Evolutionary conservation across 2,888 invertebrate species (phyloP).

Genomic region (Drymonia ruficornis): DNA sequence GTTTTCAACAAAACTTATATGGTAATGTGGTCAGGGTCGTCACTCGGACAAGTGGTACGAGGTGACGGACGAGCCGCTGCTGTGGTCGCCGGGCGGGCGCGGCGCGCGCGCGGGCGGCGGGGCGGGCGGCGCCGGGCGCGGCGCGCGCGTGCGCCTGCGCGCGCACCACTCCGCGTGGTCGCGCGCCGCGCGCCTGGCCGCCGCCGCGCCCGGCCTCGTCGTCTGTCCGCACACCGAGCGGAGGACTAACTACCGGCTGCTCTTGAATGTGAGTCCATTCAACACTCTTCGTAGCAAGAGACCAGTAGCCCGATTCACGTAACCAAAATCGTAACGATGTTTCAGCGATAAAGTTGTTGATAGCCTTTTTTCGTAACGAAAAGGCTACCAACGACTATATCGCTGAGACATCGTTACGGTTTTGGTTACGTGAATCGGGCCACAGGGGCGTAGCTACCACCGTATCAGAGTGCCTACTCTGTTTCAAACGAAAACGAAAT

Average conservation of each 20-base stretch:
- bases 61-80: constrained; percentile 86
- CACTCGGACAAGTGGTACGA: constrained; percentile 86
- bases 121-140: constrained; percentile 45
- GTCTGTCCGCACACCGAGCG: constrained; percentile 90
- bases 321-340: no score
- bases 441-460: no score
- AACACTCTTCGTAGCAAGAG: no score
- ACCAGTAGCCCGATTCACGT: no score
- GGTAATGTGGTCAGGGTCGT: constrained; percentile 76
- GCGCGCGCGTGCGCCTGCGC: constrained; percentile 46
- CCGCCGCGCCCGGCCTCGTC: constrained; percentile 90
- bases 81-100: constrained; percentile 77
- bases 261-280: constrained; percentile 81
- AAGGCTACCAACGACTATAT: no score
- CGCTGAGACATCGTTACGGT: no score
- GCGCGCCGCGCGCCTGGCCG: constrained; percentile 86
- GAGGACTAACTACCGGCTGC: constrained; percentile 88
- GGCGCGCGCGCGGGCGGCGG: constrained; percentile 59
- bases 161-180: constrained; percentile 61
- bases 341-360: no score
- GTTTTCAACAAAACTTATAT: no score
- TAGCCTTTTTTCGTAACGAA: no score
- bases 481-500: no score
- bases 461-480: no score
- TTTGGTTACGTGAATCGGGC: no score